These are phyloP conservation scores for Neotoxoptera formosana DNA, from an alignment of 1,140 invertebrate genomes.

Conservation along the genomic window DNA sequence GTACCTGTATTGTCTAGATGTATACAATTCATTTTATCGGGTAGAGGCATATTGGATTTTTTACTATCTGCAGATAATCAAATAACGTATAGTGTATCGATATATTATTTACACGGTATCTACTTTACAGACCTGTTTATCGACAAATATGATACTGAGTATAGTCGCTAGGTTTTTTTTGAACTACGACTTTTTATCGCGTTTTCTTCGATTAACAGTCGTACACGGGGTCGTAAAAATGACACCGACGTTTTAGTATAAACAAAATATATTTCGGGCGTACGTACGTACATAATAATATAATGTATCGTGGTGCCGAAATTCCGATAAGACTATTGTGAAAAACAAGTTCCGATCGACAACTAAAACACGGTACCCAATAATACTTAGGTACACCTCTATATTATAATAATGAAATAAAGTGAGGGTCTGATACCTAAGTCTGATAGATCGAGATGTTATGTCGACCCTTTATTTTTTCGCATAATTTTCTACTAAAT, in stretches of 20 bases:
- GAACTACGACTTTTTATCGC: background rate
- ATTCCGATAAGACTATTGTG: background rate
- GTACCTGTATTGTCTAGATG: background rate
- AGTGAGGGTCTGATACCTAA: background rate
- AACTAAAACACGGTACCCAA: background rate
- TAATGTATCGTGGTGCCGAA: background rate
- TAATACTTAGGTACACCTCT: background rate
- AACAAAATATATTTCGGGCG: background rate
- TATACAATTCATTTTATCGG: background rate
- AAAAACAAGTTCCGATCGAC: background rate
- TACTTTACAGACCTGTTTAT: background rate
- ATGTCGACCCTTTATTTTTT: background rate
- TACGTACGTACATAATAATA: background rate
- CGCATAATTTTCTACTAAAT: background rate
- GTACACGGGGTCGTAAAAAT: background rate
- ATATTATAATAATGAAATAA: background rate
- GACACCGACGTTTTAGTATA: background rate
- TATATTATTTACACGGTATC: background rate
- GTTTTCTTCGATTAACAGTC: slow-evolving; percentile 23
- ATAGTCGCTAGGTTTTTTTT: background rate
- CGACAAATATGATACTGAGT: background rate
- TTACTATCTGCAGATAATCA: background rate
- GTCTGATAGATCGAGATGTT: background rate
- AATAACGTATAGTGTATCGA: background rate
- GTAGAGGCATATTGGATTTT: background rate